Conservation (phyloP, 2,797 vertebrate genomes). For the Sebastes trivittatus region DNA sequence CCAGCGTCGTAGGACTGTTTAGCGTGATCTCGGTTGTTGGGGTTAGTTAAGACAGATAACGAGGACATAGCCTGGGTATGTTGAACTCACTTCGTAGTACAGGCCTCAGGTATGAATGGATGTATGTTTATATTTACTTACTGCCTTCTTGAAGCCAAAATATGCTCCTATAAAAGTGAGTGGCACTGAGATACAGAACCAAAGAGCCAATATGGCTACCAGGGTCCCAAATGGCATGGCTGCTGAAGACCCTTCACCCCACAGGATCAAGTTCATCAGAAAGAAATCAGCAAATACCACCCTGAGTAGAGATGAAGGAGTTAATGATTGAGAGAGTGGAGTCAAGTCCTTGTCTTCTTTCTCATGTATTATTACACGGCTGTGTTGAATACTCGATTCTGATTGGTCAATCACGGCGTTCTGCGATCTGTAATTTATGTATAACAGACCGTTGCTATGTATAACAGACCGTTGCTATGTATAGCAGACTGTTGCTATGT, state of each 20-base stretch:
- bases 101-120: too few relatives aligned
- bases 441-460: too few relatives aligned
- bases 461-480: too few relatives aligned
- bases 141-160: conserved; percentile 93
- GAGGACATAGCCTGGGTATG: too few relatives aligned
- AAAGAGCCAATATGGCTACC: conserved; percentile 92
- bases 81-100: too few relatives aligned
- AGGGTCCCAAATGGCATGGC: conserved; percentile 94
- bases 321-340: background rate
- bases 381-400: too few relatives aligned
- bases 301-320: conserved; percentile 66
- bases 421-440: too few relatives aligned
- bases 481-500: too few relatives aligned
- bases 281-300: conserved; percentile 96
- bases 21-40: too few relatives aligned
- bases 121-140: conserved; percentile 76
- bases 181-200: conserved; percentile 96
- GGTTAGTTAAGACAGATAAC: too few relatives aligned
- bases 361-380: background rate
- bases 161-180: conserved; percentile 93
- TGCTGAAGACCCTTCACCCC: conserved; percentile 94
- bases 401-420: too few relatives aligned
- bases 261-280: conserved; percentile 95
- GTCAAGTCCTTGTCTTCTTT: background rate
- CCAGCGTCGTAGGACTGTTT: too few relatives aligned